Conservation (phyloP, 2,888 invertebrate genomes). For the Lasioglossum villosulum region DNA sequence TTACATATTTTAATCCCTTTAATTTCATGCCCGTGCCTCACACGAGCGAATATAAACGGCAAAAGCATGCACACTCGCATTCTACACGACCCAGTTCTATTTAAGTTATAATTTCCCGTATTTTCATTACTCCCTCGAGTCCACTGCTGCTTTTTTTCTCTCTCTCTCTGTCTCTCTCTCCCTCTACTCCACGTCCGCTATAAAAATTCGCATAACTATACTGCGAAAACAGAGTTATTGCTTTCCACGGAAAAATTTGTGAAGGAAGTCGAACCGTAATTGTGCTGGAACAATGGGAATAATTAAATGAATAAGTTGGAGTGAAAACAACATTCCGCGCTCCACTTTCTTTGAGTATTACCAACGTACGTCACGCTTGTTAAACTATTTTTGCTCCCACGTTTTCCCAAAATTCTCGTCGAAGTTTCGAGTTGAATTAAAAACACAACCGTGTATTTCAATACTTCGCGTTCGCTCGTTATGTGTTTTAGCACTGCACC, state of each 20-base stretch:
- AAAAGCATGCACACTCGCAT: constrained; percentile 38
- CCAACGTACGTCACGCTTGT: background rate
- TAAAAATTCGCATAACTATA: constrained; percentile 26
- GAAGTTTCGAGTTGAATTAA: background rate
- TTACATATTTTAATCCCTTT: constrained; percentile 44
- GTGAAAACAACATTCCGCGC: background rate
- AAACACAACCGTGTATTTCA: background rate
- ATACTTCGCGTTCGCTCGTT: background rate
- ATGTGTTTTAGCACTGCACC: background rate
- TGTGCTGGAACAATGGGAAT: constrained; percentile 21
- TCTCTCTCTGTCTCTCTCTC: background rate
- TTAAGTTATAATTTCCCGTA: constrained; percentile 51
- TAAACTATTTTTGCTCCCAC: background rate
- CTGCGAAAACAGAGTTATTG: constrained; percentile 27
- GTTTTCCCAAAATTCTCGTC: background rate
- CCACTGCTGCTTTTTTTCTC: background rate
- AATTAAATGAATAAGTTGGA: constrained; percentile 25
- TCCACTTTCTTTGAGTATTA: background rate
- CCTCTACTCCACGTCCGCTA: background rate
- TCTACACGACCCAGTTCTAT: constrained; percentile 46
- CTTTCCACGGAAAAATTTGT: background rate
- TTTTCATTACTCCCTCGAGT: constrained; percentile 49
- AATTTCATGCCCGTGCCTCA: constrained; percentile 28
- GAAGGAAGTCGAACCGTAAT: constrained; percentile 18
- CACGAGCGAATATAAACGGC: constrained; percentile 23